Base-by-base conservation (phyloP, 1,140 invertebrate genomes). In the Melipona quadrifasciata region DNA sequence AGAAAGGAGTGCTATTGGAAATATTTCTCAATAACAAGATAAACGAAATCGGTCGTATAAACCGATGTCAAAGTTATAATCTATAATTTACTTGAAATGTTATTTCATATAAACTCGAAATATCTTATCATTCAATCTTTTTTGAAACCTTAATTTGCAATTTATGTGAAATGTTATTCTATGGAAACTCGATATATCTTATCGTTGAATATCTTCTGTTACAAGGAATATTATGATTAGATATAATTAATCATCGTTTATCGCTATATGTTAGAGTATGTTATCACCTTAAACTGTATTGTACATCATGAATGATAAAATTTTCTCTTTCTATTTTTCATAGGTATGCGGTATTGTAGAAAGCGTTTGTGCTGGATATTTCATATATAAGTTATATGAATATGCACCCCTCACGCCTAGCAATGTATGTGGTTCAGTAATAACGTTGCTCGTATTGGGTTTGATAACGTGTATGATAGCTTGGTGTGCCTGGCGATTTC, bases 331-430 rank as follows among this genome's bases (percentile, higher is more conserved):
- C 86, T 76, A 68, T 82, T 58, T 77, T 89, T 91, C 90, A 91
- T 92, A 96, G 95, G 94, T 96, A 91, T 95, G 95, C 89, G 95
- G 95, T 77, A 82, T 94, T 8, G 92, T 95, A 53, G 90, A 95
- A 67, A 95, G 94, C 73, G 89, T 92, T 55, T 92, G 91, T 11
- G 95, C 95, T 80, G 93, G 95, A 34, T 94, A 94, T 89, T 94
- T 96, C 65, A 90, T 96, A 57, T 95, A 96, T 90, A 93, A 94
- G 73, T 88, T 96, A 31, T 93, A 95, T 57, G 91, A 95, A 58
- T 95, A 95, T 86, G 91, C 94, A 27, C 92, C 94, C 58, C 94
- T 95, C 74, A 95, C 95, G 51, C 95, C 94, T 14, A 85, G 92
- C 8, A 93, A 93, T 89, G 94, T 95, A 57, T 94, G 94, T 85